A percentile compares a stretch with the other conserved stretches of the same genome.
Evolutionary conservation across 2,888 invertebrate genomes (phyloP).

Genomic region (Eupithecia subfuscata): DNA sequence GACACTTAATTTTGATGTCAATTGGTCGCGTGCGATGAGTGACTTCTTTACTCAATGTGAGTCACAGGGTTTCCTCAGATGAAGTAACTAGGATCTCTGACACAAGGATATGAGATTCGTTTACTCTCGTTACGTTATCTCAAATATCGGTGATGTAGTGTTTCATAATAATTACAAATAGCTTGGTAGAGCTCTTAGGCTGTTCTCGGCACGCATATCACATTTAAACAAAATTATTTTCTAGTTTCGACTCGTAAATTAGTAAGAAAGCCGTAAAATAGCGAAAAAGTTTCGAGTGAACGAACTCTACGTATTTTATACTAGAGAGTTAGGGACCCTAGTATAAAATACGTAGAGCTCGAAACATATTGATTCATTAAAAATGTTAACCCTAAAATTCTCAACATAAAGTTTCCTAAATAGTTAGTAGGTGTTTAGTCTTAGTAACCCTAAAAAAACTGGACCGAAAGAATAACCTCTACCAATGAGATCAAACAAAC

Average conservation of each 20-base stretch:
- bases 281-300: too few species aligned
- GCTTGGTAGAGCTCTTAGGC: neutral
- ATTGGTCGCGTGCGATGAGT: conserved; percentile 7
- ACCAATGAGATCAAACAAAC: neutral
- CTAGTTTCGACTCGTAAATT: too few species aligned
- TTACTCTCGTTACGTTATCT: neutral
- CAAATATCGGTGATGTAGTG: neutral
- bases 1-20: neutral
- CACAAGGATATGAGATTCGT: neutral
- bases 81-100: neutral
- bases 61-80: conserved; percentile 1
- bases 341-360: too few species aligned
- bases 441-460: neutral
- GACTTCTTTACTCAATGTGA: neutral
- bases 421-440: too few species aligned
- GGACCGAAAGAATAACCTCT: neutral
- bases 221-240: neutral
- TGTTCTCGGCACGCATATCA: neutral
- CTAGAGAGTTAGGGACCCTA: too few species aligned
- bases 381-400: too few species aligned
- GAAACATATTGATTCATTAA: too few species aligned
- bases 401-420: too few species aligned
- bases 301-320: too few species aligned
- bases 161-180: neutral
- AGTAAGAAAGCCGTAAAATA: too few species aligned